Evolutionary conservation across 1,140 invertebrate genomes (phyloP), one percentile per base, ranked within the genome.

Genomic region (Microplitis demolitor): DNA sequence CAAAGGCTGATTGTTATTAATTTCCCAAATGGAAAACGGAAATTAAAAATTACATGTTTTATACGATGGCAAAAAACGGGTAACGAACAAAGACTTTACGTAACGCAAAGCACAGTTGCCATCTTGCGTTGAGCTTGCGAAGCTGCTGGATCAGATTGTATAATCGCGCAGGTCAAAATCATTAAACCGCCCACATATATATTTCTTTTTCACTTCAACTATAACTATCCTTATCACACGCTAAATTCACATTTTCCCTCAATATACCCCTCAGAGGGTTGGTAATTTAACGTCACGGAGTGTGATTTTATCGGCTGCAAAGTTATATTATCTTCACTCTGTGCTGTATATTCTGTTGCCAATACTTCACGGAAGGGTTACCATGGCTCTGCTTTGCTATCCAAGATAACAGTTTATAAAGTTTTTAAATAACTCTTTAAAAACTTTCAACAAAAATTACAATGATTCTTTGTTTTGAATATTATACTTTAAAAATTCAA

Each of bases 301-400:
- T 74, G 82, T 80, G 82, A 86, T 84, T 79, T 85, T 86, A 85
- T 85, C 84, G 84, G 83, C 83, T 24, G 83, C 67, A 68, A 75
- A 50, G 64, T 14, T 66, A 63, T 54, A 45, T 58, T 45, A 35
- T 62, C 11, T 24, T 45, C 66, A 35, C 37, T 63, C 73, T 66
- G 67, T 71, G 75, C 8, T 58, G 56, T 54, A 24, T 24, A 13
- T n/a, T 45, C 39, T 45, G 66, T 85, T 83, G 72, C 73, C 77
- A 72, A 51, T 74, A 77, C 71, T 78, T 76, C 80, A 77, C 70
- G 64, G 24, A 61, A 54, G 54, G 64, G 60, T 69, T 67, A 66
- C 58, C 83, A 79, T 76, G 80, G 81, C 83, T 79, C 82, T 83
- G 80, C 71, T 61, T 54, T 16, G 24, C 24, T 58, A 6, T 58